These are phyloP conservation scores for Agrotis ipsilon DNA, from an alignment of 2,888 invertebrate species.

Conservation along the genomic window DNA sequence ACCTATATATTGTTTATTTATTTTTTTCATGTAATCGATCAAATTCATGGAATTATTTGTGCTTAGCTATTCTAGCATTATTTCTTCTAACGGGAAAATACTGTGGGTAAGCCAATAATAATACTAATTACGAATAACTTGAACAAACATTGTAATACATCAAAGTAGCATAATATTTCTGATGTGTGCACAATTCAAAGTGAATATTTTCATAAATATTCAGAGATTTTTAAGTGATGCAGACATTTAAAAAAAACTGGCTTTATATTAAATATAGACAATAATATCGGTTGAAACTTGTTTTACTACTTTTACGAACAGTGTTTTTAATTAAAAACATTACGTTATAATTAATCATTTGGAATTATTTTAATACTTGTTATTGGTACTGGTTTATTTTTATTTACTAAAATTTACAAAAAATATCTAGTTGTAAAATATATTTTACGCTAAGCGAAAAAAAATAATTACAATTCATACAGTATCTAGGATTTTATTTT, in stretches of 20 bases:
- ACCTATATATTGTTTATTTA: too few species aligned
- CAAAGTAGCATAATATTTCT: neutral
- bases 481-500: too few species aligned
- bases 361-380: conserved; percentile 24
- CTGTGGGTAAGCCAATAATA: too few species aligned
- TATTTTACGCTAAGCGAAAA: neutral
- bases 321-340: conserved; percentile 5
- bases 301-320: conserved; percentile 51
- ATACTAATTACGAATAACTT: too few species aligned
- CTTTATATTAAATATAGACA: conserved; percentile 12
- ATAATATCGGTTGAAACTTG: conserved; percentile 37
- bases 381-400: neutral
- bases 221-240: conserved; percentile 1
- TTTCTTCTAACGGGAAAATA: too few species aligned
- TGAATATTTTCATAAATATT: conserved; percentile 10
- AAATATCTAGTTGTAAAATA: neutral
- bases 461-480: too few species aligned
- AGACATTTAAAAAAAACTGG: conserved; percentile 11
- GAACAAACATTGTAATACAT: neutral
- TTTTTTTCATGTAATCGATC: too few species aligned
- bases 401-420: neutral
- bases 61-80: too few species aligned
- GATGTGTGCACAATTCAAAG: neutral
- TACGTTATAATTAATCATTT: conserved; percentile 29
- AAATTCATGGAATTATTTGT: too few species aligned